phyloP scores from a whole-genome alignment of 1,140 invertebrate genomes.

The Zophobas morio region DNA sequence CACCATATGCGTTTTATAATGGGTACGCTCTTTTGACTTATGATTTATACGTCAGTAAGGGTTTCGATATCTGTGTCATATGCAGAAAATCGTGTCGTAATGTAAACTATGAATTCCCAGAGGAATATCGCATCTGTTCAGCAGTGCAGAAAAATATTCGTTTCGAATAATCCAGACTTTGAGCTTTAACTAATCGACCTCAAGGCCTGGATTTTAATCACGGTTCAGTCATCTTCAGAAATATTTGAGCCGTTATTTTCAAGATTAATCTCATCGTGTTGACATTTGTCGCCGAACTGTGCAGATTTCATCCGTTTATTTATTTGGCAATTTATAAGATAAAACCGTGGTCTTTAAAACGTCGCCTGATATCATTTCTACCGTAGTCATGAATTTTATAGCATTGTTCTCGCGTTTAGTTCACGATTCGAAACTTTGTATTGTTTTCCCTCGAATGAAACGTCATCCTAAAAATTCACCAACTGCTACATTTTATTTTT shows the following conservation, averaged over 20 bases:
- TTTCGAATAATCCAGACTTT: constrained; percentile 10
- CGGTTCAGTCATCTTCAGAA: constrained; percentile 13
- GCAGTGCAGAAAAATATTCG: constrained; percentile 45
- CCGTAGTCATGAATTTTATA: constrained; percentile 23
- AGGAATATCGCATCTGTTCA: constrained; percentile 45
- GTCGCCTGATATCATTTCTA: constrained; percentile 30
- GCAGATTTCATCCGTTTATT: constrained; percentile 42
- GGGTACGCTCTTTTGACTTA: constrained; percentile 43
- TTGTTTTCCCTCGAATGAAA: constrained; percentile 27
- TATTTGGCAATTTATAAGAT: constrained; percentile 40
- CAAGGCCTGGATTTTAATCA: constrained; percentile 35
- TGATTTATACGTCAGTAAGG: constrained; percentile 41
- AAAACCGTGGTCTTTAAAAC: constrained; percentile 38
- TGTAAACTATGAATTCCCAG: constrained; percentile 39
- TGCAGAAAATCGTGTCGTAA: constrained; percentile 38
- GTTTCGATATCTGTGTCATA: constrained; percentile 36
- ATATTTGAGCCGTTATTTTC: constrained; percentile 34
- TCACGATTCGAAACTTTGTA: constrained; percentile 11
- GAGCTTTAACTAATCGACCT: constrained; percentile 31
- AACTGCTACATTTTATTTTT: constrained; percentile 37
- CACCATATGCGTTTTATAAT: constrained; percentile 44
- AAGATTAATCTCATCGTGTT: constrained; percentile 34
- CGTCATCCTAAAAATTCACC: constrained; percentile 34
- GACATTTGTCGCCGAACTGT: constrained; percentile 23
- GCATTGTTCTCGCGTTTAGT: constrained; percentile 29